Base-by-base conservation (phyloP, 2,113 vertebrate genomes). In the Clarias macrocephalus region DNA sequence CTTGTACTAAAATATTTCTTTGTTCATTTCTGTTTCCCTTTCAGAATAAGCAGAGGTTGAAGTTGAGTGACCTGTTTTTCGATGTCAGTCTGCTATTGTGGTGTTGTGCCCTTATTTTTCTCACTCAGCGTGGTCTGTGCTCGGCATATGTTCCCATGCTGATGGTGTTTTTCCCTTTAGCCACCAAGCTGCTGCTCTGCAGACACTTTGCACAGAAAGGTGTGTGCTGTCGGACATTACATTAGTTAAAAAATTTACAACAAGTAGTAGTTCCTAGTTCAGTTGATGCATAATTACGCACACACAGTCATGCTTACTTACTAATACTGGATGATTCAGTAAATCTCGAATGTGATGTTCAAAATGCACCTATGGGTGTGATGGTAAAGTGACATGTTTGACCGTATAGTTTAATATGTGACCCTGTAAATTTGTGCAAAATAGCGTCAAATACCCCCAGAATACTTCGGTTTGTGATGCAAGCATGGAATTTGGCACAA, bases 91-190 rank as follows among this genome's bases (percentile, higher is more conserved):
- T 99, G 86, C 91, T 96, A 86, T 93, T 97, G 88, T 99, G 98
- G 95, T 96, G 97, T 85, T 68, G 93, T 86, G 94, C 91, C 66
- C 94, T 98, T 91, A 65, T 95, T 87, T 90, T 93, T 89, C 91
- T 99, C 60, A 99, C 97, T 86, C 96, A 93, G 8, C 94, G 90
- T 30, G 96, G 95, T 56, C 90, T 99, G 83, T 98, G 97, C 88
- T 98, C 98, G 0, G 97, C 98, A 8, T 99, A 97, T 48, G 91
- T 98, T 82, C 96, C 96, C 89, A 95, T 95, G 0, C 89, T 98
- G 0, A 99, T 97, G 97, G 96, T 99, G 82, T 96, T 94, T 2
- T 99, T 99, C 91, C 97, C 98, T 8, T 92, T 99, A 81, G 89
- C 95, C 83, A 93, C 96, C 90, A 97, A 95, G 57, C 90, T 99